Conservation (phyloP, 2,113 vertebrate species). For the Lepus europaeus region DNA sequence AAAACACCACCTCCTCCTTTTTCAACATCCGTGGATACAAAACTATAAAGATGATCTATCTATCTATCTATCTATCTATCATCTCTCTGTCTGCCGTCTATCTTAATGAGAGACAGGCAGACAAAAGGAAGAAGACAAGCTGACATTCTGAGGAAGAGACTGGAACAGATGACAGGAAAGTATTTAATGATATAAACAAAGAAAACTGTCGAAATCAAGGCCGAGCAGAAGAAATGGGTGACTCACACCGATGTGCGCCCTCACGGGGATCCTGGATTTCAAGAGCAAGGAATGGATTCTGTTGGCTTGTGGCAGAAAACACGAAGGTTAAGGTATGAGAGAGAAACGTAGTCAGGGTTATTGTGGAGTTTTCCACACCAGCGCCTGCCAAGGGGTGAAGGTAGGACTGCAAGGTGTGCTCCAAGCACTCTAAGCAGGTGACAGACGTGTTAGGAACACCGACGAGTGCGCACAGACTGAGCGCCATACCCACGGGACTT, state of each 20-base stretch:
- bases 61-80: no score
- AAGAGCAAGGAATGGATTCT: background rate
- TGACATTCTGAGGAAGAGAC: background rate
- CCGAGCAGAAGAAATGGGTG: background rate
- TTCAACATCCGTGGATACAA: background rate
- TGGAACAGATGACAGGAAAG: background rate
- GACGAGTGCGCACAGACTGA: background rate
- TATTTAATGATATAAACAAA: slow-evolving; percentile 42
- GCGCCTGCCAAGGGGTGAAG: no score
- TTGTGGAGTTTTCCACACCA: background rate
- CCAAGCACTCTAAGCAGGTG: background rate
- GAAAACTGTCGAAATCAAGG: slow-evolving; percentile 37
- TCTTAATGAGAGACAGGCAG: background rate
- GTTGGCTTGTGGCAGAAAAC: background rate
- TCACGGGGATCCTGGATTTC: background rate
- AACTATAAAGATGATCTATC: background rate
- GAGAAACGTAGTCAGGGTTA: background rate
- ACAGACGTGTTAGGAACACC: background rate
- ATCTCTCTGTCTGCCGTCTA: no score
- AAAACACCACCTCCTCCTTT: background rate
- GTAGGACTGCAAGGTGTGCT: background rate
- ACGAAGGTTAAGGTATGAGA: background rate
- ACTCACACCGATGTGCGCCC: accelerated
- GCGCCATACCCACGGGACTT: background rate
- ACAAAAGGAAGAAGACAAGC: background rate